phyloP scores from a whole-genome alignment of 2,797 vertebrate species.

The Microctenopoma steveboyesi region DNA sequence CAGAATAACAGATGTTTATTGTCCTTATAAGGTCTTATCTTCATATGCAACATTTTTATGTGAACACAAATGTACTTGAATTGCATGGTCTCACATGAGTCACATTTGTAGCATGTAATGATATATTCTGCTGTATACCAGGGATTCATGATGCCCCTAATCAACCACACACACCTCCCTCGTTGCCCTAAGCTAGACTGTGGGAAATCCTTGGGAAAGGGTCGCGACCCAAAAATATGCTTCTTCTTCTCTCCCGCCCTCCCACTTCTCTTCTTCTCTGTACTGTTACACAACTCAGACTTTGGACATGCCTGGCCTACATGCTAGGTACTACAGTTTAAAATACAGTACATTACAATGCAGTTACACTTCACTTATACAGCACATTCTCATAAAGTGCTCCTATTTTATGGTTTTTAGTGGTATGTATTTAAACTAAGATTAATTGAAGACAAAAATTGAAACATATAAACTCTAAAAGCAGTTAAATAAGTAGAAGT shows the following conservation, averaged over 20 bases:
- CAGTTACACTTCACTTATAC: too few species aligned
- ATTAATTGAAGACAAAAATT: too few species aligned
- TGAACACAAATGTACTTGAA: slow-evolving; percentile 1
- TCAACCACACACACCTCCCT: slow-evolving; percentile 18
- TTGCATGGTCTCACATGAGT: slow-evolving; percentile 5
- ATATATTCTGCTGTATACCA: slow-evolving; percentile 37
- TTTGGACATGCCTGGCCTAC: too few species aligned
- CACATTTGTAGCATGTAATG: slow-evolving; percentile 11
- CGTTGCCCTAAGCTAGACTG: slow-evolving; percentile 56
- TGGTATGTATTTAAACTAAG: too few species aligned
- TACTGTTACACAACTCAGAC: slow-evolving; percentile 45
- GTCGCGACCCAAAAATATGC: slow-evolving; percentile 68
- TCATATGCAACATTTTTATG: background rate
- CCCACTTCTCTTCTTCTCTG: slow-evolving; percentile 39
- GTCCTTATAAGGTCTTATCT: slow-evolving; percentile 7
- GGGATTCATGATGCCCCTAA: slow-evolving; percentile 18
- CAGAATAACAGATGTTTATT: background rate
- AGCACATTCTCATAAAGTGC: too few species aligned
- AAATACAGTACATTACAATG: too few species aligned
- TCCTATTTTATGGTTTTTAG: too few species aligned
- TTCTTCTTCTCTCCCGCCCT: slow-evolving; percentile 27
- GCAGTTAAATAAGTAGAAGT: too few species aligned
- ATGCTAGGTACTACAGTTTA: too few species aligned
- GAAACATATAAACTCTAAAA: too few species aligned
- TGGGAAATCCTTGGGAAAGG: slow-evolving; percentile 77